Evolutionary conservation across 2,113 vertebrate species (phyloP).

Genomic region (Callospermophilus lateralis): DNA sequence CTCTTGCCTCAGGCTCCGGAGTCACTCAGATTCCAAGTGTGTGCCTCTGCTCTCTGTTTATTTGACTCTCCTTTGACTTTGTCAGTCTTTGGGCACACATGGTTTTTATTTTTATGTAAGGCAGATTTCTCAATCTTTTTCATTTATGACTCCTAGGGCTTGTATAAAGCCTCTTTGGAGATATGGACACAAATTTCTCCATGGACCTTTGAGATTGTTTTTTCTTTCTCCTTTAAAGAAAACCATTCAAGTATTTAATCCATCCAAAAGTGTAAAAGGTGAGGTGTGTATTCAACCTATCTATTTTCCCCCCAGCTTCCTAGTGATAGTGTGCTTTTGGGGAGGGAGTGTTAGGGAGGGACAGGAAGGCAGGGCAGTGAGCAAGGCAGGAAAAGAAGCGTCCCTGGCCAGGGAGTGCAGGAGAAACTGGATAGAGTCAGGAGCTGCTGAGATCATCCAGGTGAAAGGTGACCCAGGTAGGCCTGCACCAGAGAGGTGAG

Average conservation of each 20-base stretch:
- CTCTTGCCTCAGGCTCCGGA: too few relatives aligned
- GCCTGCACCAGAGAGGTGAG: not conserved
- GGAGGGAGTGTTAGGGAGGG: too few relatives aligned
- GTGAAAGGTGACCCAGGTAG: not conserved
- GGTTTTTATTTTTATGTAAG: not conserved
- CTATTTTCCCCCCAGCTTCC: not conserved
- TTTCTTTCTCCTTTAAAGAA: not conserved
- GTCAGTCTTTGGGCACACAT: not conserved
- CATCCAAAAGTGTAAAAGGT: not conserved
- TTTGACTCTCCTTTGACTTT: too few relatives aligned
- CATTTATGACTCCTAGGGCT: not conserved
- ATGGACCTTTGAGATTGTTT: not conserved
- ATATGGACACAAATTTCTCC: not conserved
- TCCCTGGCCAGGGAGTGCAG: not conserved
- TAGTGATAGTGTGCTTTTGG: not conserved
- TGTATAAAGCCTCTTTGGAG: not conserved
- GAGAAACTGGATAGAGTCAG: not conserved
- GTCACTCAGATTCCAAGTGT: too few relatives aligned
- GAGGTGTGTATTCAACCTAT: not conserved
- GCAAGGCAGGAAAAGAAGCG: not conserved
- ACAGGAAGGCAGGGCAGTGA: not conserved
- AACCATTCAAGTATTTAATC: slow-evolving; percentile 36
- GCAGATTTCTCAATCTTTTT: slow-evolving; percentile 1
- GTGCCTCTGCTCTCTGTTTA: too few relatives aligned
- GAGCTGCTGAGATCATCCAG: not conserved